Base-by-base conservation (phyloP, 92 coral and sea anemone species). In the Meandrina meandrites region DNA sequence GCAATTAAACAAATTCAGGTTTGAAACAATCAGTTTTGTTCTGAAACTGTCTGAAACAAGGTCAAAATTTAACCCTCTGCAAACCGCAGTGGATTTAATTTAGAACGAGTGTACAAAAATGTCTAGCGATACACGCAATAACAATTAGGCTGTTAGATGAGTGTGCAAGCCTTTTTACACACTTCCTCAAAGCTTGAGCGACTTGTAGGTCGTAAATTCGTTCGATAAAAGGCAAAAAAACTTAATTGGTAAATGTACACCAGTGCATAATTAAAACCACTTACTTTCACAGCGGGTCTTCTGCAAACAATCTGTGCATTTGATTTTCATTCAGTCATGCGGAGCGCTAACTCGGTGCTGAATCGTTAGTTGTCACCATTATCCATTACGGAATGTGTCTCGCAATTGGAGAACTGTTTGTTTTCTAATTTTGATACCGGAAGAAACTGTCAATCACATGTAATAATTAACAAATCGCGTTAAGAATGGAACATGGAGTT, bases 361-460 rank as follows among this genome's bases (percentile, higher is more conserved):
- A 73, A 73, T 37, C 76, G 18, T n/a, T n/a, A n/a, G n/a, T n/a
- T n/a, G n/a, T n/a, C n/a, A n/a, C 11, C 31, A 73, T 73, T 21
- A 13, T 73, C 78, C 19, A 12, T 14, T 11, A 32, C 19, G 76
- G 76, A 32, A 73, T 73, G 78, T 2, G 15, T 34, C 78, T 40
- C 0, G 10, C 5, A 2, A 36, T 13, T 1, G 27, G 21, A 24
- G 24, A 18, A 6, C 30, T 60, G 68, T 60, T 28, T 66, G 6
- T 27, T 66, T 66, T 66, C 35, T 66, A 27, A 5, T 66, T 66
- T 66, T 27, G 24, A 9, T 18, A 14, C 21, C 35, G 64, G 64
- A 77, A 77, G 35, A 50, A 77, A 77, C 81, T 77, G 45, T 48
- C 81, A 77, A 50, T 50, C 81, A 47, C 13, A 22, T 48, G 53